A percentile compares a stretch with the other conserved stretches of the same genome.
Evolutionary conservation across 2,113 vertebrate genomes (phyloP).

Genomic region (Synchiropus splendidus): DNA sequence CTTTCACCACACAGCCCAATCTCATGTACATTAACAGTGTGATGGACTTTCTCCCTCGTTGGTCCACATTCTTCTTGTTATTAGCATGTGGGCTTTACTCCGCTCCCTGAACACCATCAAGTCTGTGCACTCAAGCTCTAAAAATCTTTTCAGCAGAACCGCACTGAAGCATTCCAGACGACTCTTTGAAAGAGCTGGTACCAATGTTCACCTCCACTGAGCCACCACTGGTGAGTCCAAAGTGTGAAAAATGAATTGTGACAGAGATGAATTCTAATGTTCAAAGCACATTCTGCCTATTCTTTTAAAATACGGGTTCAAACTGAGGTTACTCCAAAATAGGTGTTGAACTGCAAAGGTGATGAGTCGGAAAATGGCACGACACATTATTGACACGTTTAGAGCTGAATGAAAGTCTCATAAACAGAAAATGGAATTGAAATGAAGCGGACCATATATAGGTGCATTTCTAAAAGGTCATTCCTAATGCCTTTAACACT

Average conservation of each 20-base stretch:
- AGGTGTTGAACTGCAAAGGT: not conserved
- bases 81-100: too few relatives aligned
- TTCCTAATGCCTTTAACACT: too few relatives aligned
- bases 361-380: not conserved
- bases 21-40: conserved; percentile 19
- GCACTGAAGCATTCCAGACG: too few relatives aligned
- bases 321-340: conserved; percentile 1
- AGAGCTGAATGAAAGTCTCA: too few relatives aligned
- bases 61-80: too few relatives aligned
- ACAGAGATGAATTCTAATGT: not conserved
- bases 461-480: too few relatives aligned
- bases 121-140: not conserved
- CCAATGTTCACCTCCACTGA: conserved; percentile 14
- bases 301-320: conserved; percentile 1
- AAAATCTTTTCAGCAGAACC: not conserved
- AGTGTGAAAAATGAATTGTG: conserved; percentile 1
- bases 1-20: conserved; percentile 23
- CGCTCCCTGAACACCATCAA: conserved; percentile 1
- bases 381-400: too few relatives aligned
- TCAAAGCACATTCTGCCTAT: not conserved
- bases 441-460: too few relatives aligned
- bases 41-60: conserved; percentile 3
- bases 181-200: conserved; percentile 6
- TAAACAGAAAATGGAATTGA: too few relatives aligned
- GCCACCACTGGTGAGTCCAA: not conserved